phyloP scores from a whole-genome alignment of 2,888 invertebrate genomes.

The Homarus gammarus region DNA sequence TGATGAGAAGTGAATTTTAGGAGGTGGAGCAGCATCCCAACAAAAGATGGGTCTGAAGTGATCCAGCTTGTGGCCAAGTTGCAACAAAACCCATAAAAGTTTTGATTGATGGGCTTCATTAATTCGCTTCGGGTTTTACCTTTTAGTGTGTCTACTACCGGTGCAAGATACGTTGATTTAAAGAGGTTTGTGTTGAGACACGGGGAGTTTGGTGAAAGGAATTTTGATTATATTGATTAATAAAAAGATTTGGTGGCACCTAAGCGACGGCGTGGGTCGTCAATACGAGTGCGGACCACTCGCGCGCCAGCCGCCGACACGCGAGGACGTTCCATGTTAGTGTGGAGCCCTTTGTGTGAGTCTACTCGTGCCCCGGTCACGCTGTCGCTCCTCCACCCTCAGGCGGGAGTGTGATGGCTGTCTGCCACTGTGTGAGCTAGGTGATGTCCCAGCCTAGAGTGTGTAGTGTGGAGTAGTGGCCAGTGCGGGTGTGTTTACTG shows the following conservation, averaged over 20 bases:
- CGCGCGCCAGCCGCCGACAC: slow-evolving; percentile 55
- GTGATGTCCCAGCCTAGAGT: neutral
- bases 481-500: slow-evolving; percentile 18
- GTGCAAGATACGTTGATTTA: neutral
- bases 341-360: slow-evolving; percentile 46
- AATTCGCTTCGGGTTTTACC: neutral
- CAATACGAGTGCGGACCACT: slow-evolving; percentile 55
- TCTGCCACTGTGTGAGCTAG: neutral
- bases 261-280: slow-evolving; percentile 54
- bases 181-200: neutral
- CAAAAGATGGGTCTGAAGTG: slow-evolving; percentile 53
- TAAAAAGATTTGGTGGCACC: slow-evolving; percentile 38
- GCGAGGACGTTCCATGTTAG: slow-evolving; percentile 18
- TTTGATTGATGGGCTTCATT: slow-evolving; percentile 16
- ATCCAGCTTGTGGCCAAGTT: neutral
- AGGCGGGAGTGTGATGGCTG: neutral
- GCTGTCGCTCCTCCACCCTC: neutral
- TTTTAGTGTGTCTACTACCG: slow-evolving; percentile 3
- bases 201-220: neutral
- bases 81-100: neutral
- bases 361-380: slow-evolving; percentile 1
- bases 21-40: slow-evolving; percentile 44
- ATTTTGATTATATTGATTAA: slow-evolving; percentile 27
- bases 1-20: slow-evolving; percentile 29
- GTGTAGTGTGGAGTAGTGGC: slow-evolving; percentile 1